Percentiles rank a stretch among this genome's conserved stretches.
These are phyloP conservation scores for Rugalucina vietnamica DNA, from an alignment of 2,888 invertebrate species.

Conservation along the genomic window DNA sequence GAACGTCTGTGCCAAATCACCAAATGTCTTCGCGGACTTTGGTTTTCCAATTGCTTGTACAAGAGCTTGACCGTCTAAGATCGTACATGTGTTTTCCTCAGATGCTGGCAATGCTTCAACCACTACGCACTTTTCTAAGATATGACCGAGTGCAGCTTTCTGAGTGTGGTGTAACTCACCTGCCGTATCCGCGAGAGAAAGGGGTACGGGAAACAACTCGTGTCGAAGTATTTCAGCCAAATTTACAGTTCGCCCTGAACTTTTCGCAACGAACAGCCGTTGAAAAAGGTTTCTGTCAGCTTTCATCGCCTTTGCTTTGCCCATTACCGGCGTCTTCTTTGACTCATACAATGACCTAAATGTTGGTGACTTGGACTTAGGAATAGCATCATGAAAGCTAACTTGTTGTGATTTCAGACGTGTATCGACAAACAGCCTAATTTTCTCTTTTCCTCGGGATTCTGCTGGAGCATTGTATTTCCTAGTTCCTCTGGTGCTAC, in stretches of 20 bases:
- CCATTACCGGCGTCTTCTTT: no score
- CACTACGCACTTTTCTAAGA: background rate
- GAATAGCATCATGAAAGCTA: background rate
- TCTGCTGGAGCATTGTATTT: background rate
- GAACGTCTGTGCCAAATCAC: background rate
- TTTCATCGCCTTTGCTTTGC: no score
- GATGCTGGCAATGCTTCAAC: background rate
- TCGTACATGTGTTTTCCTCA: background rate
- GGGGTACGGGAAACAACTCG: slow-evolving; percentile 12
- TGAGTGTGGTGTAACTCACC: background rate
- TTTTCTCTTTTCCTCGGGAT: background rate
- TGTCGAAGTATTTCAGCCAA: background rate
- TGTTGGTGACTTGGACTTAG: no score
- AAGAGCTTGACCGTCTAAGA: slow-evolving; percentile 4
- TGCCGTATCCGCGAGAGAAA: slow-evolving; percentile 7
- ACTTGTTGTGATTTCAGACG: background rate
- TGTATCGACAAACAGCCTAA: background rate
- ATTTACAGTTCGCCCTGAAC: no score
- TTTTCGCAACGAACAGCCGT: no score
- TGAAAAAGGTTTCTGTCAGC: no score
- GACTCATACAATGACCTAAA: no score
- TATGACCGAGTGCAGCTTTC: background rate
- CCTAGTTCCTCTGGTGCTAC: background rate
- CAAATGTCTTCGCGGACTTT: slow-evolving; percentile 2
- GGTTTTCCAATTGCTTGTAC: slow-evolving; percentile 15